These are phyloP conservation scores for Heliothis peltigera DNA, from an alignment of 2,888 invertebrate genomes.

Conservation along the genomic window DNA sequence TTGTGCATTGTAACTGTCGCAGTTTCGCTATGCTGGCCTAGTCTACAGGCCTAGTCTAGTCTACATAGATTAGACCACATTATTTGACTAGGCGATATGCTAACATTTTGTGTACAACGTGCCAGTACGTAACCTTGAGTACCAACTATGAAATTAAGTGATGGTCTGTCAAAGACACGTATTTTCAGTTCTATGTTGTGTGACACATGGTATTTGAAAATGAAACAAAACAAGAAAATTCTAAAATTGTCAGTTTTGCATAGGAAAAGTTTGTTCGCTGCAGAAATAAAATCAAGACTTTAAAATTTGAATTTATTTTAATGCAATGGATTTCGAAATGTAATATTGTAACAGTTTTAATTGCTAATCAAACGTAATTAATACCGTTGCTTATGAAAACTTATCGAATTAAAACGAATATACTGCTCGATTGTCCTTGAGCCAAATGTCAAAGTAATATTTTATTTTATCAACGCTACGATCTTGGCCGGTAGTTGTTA, in stretches of 20 bases:
- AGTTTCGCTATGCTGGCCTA: slow-evolving; percentile 31
- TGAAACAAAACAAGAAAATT: too few relatives aligned
- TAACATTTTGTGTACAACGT: background rate
- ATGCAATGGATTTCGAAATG: background rate
- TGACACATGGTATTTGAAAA: background rate
- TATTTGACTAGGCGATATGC: slow-evolving; percentile 24
- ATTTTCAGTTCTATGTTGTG: background rate
- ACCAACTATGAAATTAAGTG: background rate
- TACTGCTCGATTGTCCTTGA: slow-evolving; percentile 32
- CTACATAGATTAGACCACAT: slow-evolving; percentile 29
- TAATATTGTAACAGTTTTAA: background rate
- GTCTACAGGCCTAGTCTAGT: slow-evolving; percentile 29
- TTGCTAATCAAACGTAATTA: background rate
- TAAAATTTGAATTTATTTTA: too few relatives aligned
- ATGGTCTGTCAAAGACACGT: too few relatives aligned
- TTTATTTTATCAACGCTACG: slow-evolving; percentile 29
- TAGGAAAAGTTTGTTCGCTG: too few relatives aligned
- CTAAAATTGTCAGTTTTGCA: too few relatives aligned
- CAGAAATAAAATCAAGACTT: too few relatives aligned
- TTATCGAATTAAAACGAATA: slow-evolving; percentile 9
- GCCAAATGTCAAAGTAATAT: slow-evolving; percentile 29
- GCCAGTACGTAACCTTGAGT: background rate
- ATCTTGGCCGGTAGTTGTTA: slow-evolving; percentile 33
- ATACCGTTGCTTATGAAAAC: background rate
- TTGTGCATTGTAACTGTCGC: slow-evolving; percentile 30